phyloP scores from a whole-genome alignment of 2,888 invertebrate genomes.

The Chaetogeoica ovagalla region DNA sequence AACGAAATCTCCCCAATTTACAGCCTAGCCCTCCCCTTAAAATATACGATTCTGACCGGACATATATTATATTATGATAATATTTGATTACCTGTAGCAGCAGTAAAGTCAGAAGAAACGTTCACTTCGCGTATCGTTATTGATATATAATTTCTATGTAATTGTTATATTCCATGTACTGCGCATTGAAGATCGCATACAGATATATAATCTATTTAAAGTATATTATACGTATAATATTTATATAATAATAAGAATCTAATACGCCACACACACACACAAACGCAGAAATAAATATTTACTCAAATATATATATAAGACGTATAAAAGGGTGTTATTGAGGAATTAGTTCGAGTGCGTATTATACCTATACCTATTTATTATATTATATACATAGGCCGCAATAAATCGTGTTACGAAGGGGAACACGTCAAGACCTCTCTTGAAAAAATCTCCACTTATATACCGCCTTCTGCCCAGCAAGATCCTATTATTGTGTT shows the following conservation, averaged over 20 bases:
- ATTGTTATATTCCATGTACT: neutral
- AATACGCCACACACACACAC: neutral
- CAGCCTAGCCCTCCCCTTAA: too few species aligned
- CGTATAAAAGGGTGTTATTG: constrained; percentile 23
- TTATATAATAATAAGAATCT: neutral
- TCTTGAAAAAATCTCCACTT: constrained; percentile 8
- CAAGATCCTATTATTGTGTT: neutral
- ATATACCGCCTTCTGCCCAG: neutral
- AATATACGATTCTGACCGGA: too few species aligned
- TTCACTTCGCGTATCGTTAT: too few species aligned
- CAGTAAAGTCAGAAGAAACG: too few species aligned
- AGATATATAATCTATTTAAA: neutral
- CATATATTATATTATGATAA: too few species aligned
- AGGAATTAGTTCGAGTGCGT: neutral
- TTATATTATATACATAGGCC: neutral
- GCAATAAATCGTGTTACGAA: constrained; percentile 21
- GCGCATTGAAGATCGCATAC: neutral
- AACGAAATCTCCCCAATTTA: too few species aligned
- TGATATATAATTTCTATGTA: too few species aligned
- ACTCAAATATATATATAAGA: neutral
- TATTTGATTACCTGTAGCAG: too few species aligned
- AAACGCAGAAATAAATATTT: constrained; percentile 28
- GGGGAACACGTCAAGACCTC: constrained; percentile 25
- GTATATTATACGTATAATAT: too few species aligned
- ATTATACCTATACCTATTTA: neutral